These are phyloP conservation scores for Psittacula derbiana DNA, from an alignment of 2,797 vertebrate species.

Conservation along the genomic window DNA sequence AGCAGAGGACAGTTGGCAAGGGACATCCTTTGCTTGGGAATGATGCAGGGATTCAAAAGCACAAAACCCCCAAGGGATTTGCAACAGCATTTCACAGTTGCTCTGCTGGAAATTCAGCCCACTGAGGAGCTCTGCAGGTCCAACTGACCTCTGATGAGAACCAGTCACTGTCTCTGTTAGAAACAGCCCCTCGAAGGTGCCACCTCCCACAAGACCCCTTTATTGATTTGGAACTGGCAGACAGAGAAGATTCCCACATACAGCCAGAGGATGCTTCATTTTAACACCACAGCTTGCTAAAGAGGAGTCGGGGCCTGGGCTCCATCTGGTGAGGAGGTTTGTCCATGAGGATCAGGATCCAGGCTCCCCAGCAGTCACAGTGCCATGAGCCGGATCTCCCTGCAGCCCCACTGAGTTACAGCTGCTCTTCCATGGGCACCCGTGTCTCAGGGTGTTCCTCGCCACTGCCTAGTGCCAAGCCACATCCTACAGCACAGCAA, in stretches of 20 bases:
- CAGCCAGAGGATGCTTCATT: not conserved
- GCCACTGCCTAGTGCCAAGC: not conserved
- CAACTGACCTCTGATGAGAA: not conserved
- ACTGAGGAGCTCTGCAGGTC: not conserved
- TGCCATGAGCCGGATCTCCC: not conserved
- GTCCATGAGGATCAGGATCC: not conserved
- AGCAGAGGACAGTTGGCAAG: not conserved
- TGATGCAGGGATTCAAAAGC: not conserved
- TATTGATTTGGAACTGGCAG: not conserved
- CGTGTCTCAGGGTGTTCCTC: not conserved
- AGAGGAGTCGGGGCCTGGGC: not conserved
- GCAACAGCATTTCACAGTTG: not conserved
- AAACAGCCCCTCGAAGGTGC: not conserved
- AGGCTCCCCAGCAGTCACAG: not conserved
- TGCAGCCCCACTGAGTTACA: accelerated
- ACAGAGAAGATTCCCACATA: not conserved
- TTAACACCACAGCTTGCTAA: not conserved
- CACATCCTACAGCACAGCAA: not conserved
- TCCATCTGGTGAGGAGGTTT: not conserved
- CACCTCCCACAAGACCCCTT: not conserved
- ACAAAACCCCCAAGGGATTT: not conserved
- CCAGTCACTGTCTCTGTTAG: not conserved
- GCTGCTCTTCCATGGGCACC: not conserved
- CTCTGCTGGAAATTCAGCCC: not conserved
- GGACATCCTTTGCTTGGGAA: not conserved